These are phyloP conservation scores for Pangasianodon hypophthalmus DNA, from an alignment of 2,113 vertebrate species.

Conservation along the genomic window DNA sequence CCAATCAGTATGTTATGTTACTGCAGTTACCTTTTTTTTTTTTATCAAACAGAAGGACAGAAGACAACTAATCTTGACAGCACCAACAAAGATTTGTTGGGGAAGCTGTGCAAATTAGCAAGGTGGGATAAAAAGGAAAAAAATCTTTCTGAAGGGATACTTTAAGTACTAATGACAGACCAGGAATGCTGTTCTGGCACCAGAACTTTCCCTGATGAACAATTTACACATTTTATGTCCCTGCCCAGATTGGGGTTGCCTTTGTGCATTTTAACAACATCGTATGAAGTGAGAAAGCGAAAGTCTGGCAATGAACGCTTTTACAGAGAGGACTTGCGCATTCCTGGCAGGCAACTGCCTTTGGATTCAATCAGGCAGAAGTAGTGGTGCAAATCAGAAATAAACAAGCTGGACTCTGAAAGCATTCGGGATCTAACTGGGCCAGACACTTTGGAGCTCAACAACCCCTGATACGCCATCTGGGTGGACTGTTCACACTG, in stretches of 20 bases:
- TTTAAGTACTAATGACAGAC: constrained; percentile 66
- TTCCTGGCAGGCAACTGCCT: constrained; percentile 48
- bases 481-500: constrained; percentile 50
- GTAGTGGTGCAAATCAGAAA: constrained; percentile 60
- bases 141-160: constrained; percentile 56
- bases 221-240: constrained; percentile 64
- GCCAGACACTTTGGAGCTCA: constrained; percentile 50
- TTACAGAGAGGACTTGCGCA: constrained; percentile 52
- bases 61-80: constrained; percentile 16
- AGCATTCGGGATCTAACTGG: constrained; percentile 54
- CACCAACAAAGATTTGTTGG: constrained; percentile 18
- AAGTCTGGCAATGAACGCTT: background rate
- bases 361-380: constrained; percentile 67
- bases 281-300: constrained; percentile 26
- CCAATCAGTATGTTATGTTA: background rate
- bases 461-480: constrained; percentile 52
- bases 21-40: background rate
- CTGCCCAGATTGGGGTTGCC: constrained; percentile 35
- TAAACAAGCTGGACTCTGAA: constrained; percentile 56
- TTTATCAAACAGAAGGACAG: constrained; percentile 4
- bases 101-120: constrained; percentile 47
- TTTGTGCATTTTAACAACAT: constrained; percentile 53
- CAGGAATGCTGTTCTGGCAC: constrained; percentile 59
- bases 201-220: constrained; percentile 59
- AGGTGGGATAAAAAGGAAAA: constrained; percentile 58